Evolutionary conservation across 2,888 invertebrate genomes (phyloP), one percentile per base, ranked within the genome.

Genomic region (Prenolepis imparis): DNA sequence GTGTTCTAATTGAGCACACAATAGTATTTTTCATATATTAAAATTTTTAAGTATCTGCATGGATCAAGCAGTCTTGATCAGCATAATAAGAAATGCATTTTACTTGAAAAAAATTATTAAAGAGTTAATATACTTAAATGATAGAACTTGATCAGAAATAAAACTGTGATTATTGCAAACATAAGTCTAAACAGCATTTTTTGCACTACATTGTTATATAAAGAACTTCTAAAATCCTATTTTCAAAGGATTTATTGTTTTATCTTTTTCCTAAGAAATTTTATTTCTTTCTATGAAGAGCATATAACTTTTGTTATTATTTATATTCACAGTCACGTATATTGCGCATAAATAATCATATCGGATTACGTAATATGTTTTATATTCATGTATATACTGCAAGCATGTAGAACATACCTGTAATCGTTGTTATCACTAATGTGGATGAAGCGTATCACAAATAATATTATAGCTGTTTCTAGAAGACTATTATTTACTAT

Each of bases 401-500:
- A 88, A 87, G 78, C 84, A 75, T 85, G 90, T 91, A 89, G 87
- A 86, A 86, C 66, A 86, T 86, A 89, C 78, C 28, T 83, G 84
- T 87, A 93, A 90, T 90, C 89, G 91, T 90, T 90, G 90, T 91
- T 90, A 90, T 87, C 88, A 86, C 87, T 85, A 88, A 89, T 87
- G 73, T 87, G 86, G 80, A 84, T 72, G 55, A 88, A 70, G 77
- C 82, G 84, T 85, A 84, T 41, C 81, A 83, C 89, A 91, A 90
- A 90, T 87, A 84, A 91, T 84, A 89, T 89, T n/a, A 48, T 48
- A 91, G 86, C 89, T 91, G 87, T 89, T 90, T 87, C 84, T 91
- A 90, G 88, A 86, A 28, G 68, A 89, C 89, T 92, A 91, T 91
- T 91, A 88, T 92, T 93, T 91, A 87, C 88, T 59, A 90, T 91